Evolutionary conservation across 2,113 vertebrate genomes (phyloP), one percentile per base, ranked within the genome.

Genomic region (Tretioscincus oriximinensis): DNA sequence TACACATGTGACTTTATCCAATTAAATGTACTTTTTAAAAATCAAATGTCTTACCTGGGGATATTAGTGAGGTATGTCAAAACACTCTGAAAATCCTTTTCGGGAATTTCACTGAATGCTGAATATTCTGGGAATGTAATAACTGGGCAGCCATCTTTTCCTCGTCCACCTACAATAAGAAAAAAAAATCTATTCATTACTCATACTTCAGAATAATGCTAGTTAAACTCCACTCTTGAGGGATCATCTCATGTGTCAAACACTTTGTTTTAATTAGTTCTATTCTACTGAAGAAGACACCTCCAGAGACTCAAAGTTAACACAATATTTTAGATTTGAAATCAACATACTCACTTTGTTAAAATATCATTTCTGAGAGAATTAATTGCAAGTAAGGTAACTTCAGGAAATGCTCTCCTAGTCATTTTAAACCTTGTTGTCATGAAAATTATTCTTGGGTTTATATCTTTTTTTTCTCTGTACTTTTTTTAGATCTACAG

Each of bases 81-180:
- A 85, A 99, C 98, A 24, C 96, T 98, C 92, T 98, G 97, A 91
- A 99, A 98, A 80, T 99, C 98, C 77, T 94, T 93, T 82, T 99
- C 98, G 0, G 97, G 96, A 89, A 99, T 96, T 74, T 99, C 98
- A 0, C 96, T 93, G 87, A 99, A 99, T 51, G 96, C 88, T 16
- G 98, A 97, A 85, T 97, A 99, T 90, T 99, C 97, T 65, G 98
- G 98, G 93, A 99, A 99, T 63, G 98, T 96, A 88, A 99, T 98
- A 91, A 99, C 96, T 4, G 98, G 98, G 81, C 97, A 97, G 82
- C 98, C 97, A 88, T 97, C 97, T 87, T 95, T 94, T 21, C 97
- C 98, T 91, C 97, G 94, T 47, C 98, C 98, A 29, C 98, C 98
- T 99, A 89, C 76, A 86, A 89, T 88, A 80, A 83, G 1, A 82